phyloP scores from a whole-genome alignment of 2,113 vertebrate species.

The Vireo altiloquus region DNA sequence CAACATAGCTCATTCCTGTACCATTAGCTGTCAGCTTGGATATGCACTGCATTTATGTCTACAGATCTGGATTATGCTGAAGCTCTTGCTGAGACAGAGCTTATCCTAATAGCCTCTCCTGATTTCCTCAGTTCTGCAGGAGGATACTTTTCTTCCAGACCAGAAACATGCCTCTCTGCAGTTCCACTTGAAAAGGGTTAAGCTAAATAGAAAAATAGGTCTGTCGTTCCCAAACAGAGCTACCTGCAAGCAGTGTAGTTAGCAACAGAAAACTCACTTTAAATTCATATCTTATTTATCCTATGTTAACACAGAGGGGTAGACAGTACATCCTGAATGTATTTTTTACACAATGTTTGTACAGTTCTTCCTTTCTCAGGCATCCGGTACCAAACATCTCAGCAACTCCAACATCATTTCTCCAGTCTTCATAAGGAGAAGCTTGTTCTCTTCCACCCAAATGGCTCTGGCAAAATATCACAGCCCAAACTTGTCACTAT shows the following conservation, averaged over 20 bases:
- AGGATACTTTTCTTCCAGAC: not conserved
- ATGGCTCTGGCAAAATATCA: not conserved
- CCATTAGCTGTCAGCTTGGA: not conserved
- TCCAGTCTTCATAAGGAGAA: not conserved
- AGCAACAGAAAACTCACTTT: not conserved
- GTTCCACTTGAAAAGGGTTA: not conserved
- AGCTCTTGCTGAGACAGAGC: not conserved
- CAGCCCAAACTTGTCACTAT: not conserved
- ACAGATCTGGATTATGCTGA: not conserved
- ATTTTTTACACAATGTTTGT: accelerated
- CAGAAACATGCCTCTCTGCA: not conserved
- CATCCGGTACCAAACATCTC: accelerated
- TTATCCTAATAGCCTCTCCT: not conserved
- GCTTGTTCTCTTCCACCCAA: not conserved
- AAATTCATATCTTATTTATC: not conserved
- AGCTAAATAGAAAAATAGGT: not conserved
- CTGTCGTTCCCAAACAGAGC: not conserved
- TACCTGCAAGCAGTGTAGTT: not conserved
- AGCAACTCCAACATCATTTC: not conserved
- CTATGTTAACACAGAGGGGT: not conserved
- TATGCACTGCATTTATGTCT: not conserved
- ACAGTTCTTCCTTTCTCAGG: not conserved
- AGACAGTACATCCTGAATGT: not conserved
- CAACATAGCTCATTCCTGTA: not conserved
- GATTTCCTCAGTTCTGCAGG: not conserved